A percentile compares a stretch with the other conserved stretches of the same genome.
phyloP scores from a whole-genome alignment of 2,797 vertebrate genomes.

The Ataeniobius toweri region DNA sequence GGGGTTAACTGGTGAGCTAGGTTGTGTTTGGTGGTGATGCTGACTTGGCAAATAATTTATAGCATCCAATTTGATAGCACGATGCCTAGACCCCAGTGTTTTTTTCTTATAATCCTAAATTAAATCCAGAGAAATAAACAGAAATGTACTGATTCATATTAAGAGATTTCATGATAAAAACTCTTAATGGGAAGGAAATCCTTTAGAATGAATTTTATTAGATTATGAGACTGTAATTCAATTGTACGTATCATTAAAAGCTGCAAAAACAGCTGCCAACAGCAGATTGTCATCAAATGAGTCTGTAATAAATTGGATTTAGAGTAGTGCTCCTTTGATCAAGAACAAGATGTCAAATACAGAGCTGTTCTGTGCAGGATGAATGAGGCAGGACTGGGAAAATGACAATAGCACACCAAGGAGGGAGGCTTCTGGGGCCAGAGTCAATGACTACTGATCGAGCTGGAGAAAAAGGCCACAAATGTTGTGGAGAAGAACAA shows the following conservation, averaged over 20 bases:
- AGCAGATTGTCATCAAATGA: background rate
- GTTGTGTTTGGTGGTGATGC: no score
- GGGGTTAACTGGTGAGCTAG: no score
- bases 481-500: conserved; percentile 6
- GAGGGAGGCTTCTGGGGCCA: conserved; percentile 11
- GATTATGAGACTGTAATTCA: background rate
- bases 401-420: conserved; percentile 7
- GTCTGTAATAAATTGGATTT: conserved; percentile 8
- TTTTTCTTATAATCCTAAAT: no score
- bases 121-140: no score
- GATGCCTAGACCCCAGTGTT: no score
- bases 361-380: background rate
- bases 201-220: background rate
- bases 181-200: background rate
- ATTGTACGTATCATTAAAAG: no score
- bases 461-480: background rate
- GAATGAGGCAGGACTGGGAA: background rate
- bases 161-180: background rate
- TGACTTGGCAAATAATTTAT: no score
- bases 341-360: background rate
- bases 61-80: no score
- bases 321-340: background rate
- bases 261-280: background rate
- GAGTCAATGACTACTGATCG: conserved; percentile 24
- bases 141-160: background rate